phyloP scores from a whole-genome alignment of 2,797 vertebrate genomes.

The Sebastes nivosus region DNA sequence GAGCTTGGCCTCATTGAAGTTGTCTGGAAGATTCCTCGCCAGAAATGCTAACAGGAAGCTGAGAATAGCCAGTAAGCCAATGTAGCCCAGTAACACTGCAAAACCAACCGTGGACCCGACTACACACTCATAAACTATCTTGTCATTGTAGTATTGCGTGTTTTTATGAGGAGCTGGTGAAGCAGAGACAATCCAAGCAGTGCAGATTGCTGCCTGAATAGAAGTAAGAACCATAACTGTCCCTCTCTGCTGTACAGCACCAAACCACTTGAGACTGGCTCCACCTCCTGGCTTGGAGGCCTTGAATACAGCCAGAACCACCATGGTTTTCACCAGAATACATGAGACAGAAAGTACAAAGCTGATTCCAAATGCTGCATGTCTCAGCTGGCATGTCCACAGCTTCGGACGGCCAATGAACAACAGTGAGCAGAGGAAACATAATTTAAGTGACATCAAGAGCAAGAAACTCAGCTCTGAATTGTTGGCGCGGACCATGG shows the following conservation, averaged over 20 bases:
- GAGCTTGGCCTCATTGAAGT: slow-evolving; percentile 8
- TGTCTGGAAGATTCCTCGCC: slow-evolving; percentile 15
- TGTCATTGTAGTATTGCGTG: slow-evolving; percentile 66
- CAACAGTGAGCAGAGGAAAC: slow-evolving; percentile 69
- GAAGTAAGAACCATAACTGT: slow-evolving; percentile 64
- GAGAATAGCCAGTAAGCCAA: slow-evolving; percentile 66
- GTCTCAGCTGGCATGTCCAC: slow-evolving; percentile 55
- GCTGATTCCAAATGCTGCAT: slow-evolving; percentile 59
- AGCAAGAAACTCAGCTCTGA: slow-evolving; percentile 74
- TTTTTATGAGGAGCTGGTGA: slow-evolving; percentile 72
- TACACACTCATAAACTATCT: slow-evolving; percentile 73
- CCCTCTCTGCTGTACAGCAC: slow-evolving; percentile 68
- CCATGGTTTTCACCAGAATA: slow-evolving; percentile 70
- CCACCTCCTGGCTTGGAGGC: slow-evolving; percentile 63
- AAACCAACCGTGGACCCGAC: slow-evolving; percentile 68
- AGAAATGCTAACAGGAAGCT: slow-evolving; percentile 73
- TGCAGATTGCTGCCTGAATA: slow-evolving; percentile 50
- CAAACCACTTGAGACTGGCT: slow-evolving; percentile 69
- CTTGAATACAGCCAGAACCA: slow-evolving; percentile 66
- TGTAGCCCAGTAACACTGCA: slow-evolving; percentile 65
- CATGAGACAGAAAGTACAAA: slow-evolving; percentile 36
- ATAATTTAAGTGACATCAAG: slow-evolving; percentile 47
- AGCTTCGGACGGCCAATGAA: slow-evolving; percentile 64
- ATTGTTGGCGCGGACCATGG: slow-evolving; percentile 74
- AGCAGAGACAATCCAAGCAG: slow-evolving; percentile 57